Evolutionary conservation across 2,113 vertebrate species (phyloP).

Genomic region (Ictalurus punctatus): DNA sequence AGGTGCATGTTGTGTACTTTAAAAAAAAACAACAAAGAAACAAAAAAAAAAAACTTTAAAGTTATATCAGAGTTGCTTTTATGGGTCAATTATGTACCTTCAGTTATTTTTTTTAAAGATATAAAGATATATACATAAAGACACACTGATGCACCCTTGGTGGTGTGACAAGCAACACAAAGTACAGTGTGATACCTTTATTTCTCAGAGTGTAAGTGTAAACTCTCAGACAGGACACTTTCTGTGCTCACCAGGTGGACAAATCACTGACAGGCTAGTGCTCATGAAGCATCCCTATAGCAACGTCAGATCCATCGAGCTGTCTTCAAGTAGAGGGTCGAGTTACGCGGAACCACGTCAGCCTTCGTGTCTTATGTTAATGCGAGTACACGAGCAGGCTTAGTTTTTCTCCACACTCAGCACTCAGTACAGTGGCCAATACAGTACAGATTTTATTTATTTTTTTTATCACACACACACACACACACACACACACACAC

Average conservation of each 20-base stretch:
- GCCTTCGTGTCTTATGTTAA: slow-evolving; percentile 77
- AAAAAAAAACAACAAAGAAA: too few species aligned
- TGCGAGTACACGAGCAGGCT: slow-evolving; percentile 57
- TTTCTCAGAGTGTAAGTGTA: background rate
- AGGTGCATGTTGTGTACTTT: background rate
- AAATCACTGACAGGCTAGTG: background rate
- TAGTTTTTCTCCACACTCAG: background rate
- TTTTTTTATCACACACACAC: background rate
- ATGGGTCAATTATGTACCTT: too few species aligned
- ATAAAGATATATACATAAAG: background rate
- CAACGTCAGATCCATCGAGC: background rate
- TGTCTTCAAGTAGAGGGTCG: slow-evolving; percentile 62
- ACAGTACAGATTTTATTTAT: background rate
- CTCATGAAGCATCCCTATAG: background rate
- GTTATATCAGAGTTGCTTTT: too few species aligned
- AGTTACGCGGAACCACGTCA: slow-evolving; percentile 80
- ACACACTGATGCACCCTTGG: background rate
- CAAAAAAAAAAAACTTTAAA: too few species aligned
- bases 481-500: background rate
- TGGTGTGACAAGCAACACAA: background rate
- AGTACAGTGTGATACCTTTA: background rate
- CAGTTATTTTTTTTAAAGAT: background rate
- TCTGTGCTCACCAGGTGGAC: background rate
- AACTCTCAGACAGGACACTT: background rate
- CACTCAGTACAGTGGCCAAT: background rate